phyloP scores from a whole-genome alignment of 1,140 invertebrate species.

The Lepidostoma basale region DNA sequence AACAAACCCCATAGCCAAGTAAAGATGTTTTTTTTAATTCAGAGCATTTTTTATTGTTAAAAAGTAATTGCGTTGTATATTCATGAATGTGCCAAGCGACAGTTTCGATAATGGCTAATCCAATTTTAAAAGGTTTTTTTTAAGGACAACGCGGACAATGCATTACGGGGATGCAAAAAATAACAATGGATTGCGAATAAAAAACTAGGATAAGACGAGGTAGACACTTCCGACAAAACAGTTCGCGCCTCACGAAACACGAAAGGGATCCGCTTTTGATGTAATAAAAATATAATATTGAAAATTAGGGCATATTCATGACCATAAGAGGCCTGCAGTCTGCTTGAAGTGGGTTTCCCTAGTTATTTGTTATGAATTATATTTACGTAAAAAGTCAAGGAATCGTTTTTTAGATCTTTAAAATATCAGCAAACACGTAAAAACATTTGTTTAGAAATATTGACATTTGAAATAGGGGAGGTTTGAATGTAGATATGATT shows the following conservation, averaged over 20 bases:
- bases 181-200: conserved; percentile 30
- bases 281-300: conserved; percentile 46
- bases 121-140: conserved; percentile 46
- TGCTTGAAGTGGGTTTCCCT: conserved; percentile 28
- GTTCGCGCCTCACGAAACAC: conserved; percentile 32
- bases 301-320: conserved; percentile 47
- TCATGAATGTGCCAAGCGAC: conserved; percentile 33
- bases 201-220: conserved; percentile 34
- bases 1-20: not conserved
- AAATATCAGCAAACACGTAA: conserved; percentile 13
- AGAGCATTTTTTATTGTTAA: not conserved
- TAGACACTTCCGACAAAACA: conserved; percentile 43
- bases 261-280: conserved; percentile 33
- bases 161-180: conserved; percentile 34
- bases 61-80: conserved; percentile 16
- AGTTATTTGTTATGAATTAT: conserved; percentile 44
- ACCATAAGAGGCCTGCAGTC: conserved; percentile 37
- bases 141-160: conserved; percentile 21
- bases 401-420: not conserved
- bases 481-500: not conserved
- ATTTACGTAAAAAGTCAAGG: conserved; percentile 36
- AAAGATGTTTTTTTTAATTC: conserved; percentile 11
- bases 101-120: conserved; percentile 46
- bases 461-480: not conserved
- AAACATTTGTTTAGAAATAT: conserved; percentile 15